phyloP scores from a whole-genome alignment of 2,888 invertebrate species.

The Chrysotoxum bicinctum region DNA sequence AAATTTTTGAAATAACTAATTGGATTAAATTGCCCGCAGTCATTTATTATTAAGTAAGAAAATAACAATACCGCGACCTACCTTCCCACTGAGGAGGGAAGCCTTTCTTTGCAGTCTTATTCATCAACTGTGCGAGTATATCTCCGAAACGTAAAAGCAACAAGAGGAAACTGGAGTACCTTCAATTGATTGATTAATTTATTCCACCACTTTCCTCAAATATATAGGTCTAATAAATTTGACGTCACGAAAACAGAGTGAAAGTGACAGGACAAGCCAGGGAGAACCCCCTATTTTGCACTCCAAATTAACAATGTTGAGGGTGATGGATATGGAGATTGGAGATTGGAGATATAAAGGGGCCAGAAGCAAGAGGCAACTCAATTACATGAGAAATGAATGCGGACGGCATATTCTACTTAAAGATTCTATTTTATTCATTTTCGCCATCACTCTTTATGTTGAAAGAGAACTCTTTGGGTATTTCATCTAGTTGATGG shows the following conservation, averaged over 20 bases:
- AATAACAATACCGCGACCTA: not conserved
- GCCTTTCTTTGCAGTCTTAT: not conserved
- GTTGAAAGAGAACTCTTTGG: constrained; percentile 16
- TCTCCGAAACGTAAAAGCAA: constrained; percentile 6
- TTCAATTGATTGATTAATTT: constrained; percentile 69
- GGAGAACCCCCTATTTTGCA: constrained; percentile 5
- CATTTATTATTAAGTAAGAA: constrained; percentile 48
- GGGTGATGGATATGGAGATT: too few species aligned
- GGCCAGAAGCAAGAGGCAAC: not conserved
- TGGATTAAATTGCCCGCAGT: constrained; percentile 63
- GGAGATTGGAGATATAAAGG: too few species aligned
- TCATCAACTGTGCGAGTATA: not conserved
- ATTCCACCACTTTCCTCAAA: constrained; percentile 41
- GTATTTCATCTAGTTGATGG: constrained; percentile 33
- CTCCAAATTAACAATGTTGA: not conserved
- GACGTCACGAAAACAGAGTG: constrained; percentile 54
- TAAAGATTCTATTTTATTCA: constrained; percentile 65
- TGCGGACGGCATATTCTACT: constrained; percentile 58
- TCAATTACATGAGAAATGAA: constrained; percentile 62
- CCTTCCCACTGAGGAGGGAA: not conserved
- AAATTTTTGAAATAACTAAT: constrained; percentile 57
- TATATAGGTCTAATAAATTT: constrained; percentile 55
- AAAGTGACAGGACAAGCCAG: constrained; percentile 24
- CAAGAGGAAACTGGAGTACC: constrained; percentile 13
- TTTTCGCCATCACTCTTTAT: constrained; percentile 46